Conservation (phyloP, 2,888 invertebrate species). For the Girardia tigrina region DNA sequence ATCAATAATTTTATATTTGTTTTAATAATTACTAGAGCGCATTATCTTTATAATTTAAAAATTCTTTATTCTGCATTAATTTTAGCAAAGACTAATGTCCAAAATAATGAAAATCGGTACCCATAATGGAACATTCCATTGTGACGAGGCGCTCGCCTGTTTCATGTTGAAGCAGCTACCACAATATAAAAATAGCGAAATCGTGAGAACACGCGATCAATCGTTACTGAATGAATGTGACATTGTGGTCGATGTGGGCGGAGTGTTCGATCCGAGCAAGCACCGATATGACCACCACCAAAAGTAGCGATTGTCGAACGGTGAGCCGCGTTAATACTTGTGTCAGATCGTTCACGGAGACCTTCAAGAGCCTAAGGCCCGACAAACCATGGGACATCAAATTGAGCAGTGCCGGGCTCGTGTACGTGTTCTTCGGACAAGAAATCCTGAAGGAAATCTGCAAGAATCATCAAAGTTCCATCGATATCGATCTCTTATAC, state of each 20-base stretch:
- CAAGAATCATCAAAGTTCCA: neutral
- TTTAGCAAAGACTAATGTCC: neutral
- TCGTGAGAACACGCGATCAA: constrained; percentile 53
- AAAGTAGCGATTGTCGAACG: constrained; percentile 51
- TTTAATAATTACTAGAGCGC: too few relatives aligned
- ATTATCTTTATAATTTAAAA: too few relatives aligned
- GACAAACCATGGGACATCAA: constrained; percentile 39
- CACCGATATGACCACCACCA: constrained; percentile 89
- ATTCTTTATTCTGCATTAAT: too few relatives aligned
- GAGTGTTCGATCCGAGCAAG: constrained; percentile 56
- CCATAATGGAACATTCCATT: constrained; percentile 70
- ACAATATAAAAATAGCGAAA: constrained; percentile 64
- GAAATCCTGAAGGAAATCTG: constrained; percentile 58
- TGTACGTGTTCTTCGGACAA: constrained; percentile 77
- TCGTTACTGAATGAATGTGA: constrained; percentile 26
- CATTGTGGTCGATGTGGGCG: constrained; percentile 38
- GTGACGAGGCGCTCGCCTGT: constrained; percentile 85
- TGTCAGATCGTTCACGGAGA: constrained; percentile 42
- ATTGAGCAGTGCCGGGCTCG: constrained; percentile 57
- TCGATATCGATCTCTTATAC: neutral
- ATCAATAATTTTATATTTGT: too few relatives aligned
- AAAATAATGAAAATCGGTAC: constrained; percentile 52
- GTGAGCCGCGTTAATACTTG: neutral
- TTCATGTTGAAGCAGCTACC: constrained; percentile 71
- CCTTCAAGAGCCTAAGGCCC: constrained; percentile 46